Evolutionary conservation across 2,888 invertebrate species (phyloP).

Genomic region (Linnaemya vulpina): DNA sequence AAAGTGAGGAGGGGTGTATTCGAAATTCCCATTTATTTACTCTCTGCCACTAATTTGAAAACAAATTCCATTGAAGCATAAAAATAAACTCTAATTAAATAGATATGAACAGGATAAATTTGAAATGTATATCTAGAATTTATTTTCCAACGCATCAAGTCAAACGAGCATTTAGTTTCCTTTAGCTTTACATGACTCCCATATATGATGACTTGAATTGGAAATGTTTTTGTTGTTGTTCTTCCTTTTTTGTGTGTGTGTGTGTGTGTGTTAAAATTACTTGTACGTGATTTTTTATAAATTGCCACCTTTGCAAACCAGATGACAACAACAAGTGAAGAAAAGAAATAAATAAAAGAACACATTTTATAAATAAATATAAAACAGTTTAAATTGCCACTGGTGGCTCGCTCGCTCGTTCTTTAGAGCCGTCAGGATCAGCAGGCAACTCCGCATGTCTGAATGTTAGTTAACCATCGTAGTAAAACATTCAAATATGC

Average conservation of each 20-base stretch:
- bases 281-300: conserved; percentile 69
- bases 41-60: not conserved
- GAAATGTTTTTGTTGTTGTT: conserved; percentile 11
- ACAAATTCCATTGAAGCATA: conserved; percentile 40
- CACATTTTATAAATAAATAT: conserved; percentile 54
- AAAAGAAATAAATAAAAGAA: not conserved
- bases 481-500: not conserved
- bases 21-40: too few species aligned
- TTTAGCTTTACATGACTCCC: conserved; percentile 11
- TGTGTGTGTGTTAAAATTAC: conserved; percentile 67
- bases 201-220: conserved; percentile 26
- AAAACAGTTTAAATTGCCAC: conserved; percentile 26
- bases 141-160: not conserved
- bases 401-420: conserved; percentile 30
- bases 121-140: conserved; percentile 2
- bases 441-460: not conserved
- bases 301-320: conserved; percentile 65
- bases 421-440: conserved; percentile 49
- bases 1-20: too few species aligned
- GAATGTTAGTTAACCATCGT: not conserved
- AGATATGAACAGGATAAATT: conserved; percentile 44
- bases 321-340: conserved; percentile 58
- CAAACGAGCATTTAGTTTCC: not conserved
- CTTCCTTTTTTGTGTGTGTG: conserved; percentile 6
- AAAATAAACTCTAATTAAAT: conserved; percentile 65